Conservation (phyloP, 2,888 invertebrate species). For the Axea sp. region DNA sequence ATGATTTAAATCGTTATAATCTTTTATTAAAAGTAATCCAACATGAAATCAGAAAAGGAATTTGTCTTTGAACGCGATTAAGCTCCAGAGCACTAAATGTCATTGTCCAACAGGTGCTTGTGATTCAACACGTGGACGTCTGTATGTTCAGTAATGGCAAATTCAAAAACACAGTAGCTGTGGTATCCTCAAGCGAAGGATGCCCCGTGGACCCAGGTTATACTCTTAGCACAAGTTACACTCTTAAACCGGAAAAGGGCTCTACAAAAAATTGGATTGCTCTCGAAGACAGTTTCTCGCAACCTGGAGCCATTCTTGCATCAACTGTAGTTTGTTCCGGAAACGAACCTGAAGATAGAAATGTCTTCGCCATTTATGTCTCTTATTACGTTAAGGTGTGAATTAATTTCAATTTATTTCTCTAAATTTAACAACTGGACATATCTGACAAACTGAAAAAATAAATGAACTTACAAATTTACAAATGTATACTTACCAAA, state of each 20-base stretch:
- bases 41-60: too few relatives aligned
- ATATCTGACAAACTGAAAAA: too few relatives aligned
- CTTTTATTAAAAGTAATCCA: too few relatives aligned
- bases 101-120: slow-evolving; percentile 86
- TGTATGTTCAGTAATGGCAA: slow-evolving; percentile 97
- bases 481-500: too few relatives aligned
- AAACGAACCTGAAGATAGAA: slow-evolving; percentile 86
- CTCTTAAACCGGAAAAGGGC: slow-evolving; percentile 86
- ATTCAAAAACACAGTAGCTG: slow-evolving; percentile 94
- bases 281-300: slow-evolving; percentile 87
- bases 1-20: too few relatives aligned
- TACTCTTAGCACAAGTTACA: slow-evolving; percentile 83
- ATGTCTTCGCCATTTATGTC: slow-evolving; percentile 94
- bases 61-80: too few relatives aligned
- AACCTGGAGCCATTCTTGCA: slow-evolving; percentile 80
- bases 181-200: slow-evolving; percentile 82
- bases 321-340: slow-evolving; percentile 81
- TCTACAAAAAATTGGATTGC: slow-evolving; percentile 95
- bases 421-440: too few relatives aligned
- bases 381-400: slow-evolving; percentile 94
- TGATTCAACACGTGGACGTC: slow-evolving; percentile 94
- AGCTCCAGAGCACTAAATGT: too few relatives aligned
- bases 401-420: too few relatives aligned
- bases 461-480: too few relatives aligned
- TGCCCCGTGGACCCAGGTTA: slow-evolving; percentile 85